Evolutionary conservation across 2,113 vertebrate genomes (phyloP).

Genomic region (Callocephalon fimbriatum): DNA sequence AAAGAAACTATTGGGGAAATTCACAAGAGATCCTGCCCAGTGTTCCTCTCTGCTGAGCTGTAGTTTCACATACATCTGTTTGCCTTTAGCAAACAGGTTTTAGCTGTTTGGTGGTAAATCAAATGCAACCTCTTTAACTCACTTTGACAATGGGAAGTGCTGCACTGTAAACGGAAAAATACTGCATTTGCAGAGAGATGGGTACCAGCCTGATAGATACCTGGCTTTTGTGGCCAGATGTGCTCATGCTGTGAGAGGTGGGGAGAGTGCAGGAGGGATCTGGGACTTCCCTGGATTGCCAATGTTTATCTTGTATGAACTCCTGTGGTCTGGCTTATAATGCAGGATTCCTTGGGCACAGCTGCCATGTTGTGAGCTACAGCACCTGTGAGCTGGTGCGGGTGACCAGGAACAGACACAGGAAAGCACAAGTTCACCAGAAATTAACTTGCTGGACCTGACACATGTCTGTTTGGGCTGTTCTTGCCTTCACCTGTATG

Average conservation of each 20-base stretch:
- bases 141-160: not conserved
- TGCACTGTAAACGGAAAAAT: not conserved
- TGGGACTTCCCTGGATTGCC: too few relatives aligned
- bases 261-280: not conserved
- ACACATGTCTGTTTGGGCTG: accelerated
- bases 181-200: not conserved
- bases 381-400: not conserved
- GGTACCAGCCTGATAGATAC: not conserved
- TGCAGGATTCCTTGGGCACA: not conserved
- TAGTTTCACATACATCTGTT: not conserved
- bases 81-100: not conserved
- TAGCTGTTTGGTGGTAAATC: not conserved
- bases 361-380: accelerated
- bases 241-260: accelerated
- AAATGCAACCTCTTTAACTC: not conserved
- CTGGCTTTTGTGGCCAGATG: accelerated
- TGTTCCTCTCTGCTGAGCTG: not conserved
- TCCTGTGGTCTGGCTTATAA: not conserved
- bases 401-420: not conserved
- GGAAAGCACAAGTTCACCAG: not conserved
- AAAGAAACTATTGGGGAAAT: not conserved
- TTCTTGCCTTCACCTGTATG: not conserved
- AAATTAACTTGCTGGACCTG: not conserved
- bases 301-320: accelerated
- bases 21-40: not conserved